phyloP scores from a whole-genome alignment of 2,113 vertebrate genomes.

The Thalassarche chlororhynchos region DNA sequence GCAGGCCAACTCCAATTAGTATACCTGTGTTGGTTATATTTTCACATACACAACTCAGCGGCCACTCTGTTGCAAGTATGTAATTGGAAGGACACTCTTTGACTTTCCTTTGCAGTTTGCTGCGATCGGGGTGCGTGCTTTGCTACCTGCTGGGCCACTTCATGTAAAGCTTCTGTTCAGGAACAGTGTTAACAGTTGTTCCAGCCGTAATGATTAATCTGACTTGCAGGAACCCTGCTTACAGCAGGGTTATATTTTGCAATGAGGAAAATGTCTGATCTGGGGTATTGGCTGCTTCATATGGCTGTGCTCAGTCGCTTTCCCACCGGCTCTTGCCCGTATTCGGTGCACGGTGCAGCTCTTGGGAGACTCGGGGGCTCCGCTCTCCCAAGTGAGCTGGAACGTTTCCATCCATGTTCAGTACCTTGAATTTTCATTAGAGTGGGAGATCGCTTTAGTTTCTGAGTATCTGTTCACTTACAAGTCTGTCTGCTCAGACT shows the following conservation, averaged over 20 bases:
- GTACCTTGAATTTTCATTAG: neutral
- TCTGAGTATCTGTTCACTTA: neutral
- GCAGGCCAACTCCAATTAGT: neutral
- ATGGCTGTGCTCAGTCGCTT: neutral
- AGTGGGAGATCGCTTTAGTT: neutral
- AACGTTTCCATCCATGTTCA: neutral
- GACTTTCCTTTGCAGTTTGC: neutral
- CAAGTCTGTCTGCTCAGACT: neutral
- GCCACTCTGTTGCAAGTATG: neutral
- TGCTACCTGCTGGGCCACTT: neutral
- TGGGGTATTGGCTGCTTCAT: neutral
- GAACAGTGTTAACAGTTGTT: neutral
- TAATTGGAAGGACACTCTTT: neutral
- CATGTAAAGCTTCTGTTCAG: neutral
- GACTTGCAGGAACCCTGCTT: neutral
- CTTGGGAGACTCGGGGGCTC: neutral
- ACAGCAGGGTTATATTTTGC: neutral
- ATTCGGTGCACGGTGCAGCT: neutral
- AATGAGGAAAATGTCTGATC: neutral
- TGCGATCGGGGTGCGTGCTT: fast-evolving
- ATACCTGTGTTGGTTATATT: neutral
- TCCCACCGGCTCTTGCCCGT: fast-evolving
- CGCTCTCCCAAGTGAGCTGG: neutral
- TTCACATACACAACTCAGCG: neutral
- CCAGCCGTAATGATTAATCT: neutral